Evolutionary conservation across 2,797 vertebrate species (phyloP), one percentile per base, ranked within the genome.

Genomic region (Chelonia mydas): DNA sequence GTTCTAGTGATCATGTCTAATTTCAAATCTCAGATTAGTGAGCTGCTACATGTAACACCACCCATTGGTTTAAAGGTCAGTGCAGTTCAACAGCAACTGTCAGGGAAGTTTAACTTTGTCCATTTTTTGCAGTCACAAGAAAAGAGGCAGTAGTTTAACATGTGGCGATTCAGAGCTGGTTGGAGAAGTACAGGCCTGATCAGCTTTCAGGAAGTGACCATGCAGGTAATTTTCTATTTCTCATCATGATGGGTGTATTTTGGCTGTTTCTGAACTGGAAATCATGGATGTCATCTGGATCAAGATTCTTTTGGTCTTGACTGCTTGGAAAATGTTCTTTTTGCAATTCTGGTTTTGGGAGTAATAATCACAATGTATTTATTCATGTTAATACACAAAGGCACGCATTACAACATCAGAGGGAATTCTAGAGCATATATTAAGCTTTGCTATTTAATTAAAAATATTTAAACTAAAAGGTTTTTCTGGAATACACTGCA

Each of bases 261-360:
- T 93, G 85, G 81, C 28, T 88, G 53, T 88, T 82, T 91, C 77
- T 95, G 88, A 92, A 94, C 89, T 93, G 82, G 53, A 95, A 94
- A 77, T 90, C 27, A 0, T 23, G 88, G 80, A 13, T 91, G 82
- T 95, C 94, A 95, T 95, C 84, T 82, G 10, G 79, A 95, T 91
- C 82, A 85, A 54, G 86, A 55, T 94, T 93, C 83, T 74, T 49
- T 87, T 95, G 50, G 77, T 57, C 16, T 17, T 84, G 77, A 77
- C 72, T 81, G 21, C 0, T 45, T 74, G 6, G 37, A 74, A 74
- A 41, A 74, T 74, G 10, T 51, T 89, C 47, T 51, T 77, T 81
- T 91, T 77, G n/a, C 68, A 87, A 93, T 85, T 85, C 74, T 90
- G 50, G n/a, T 88, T 95, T 84, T 61, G 83, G 72, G 88, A 11